Conservation (phyloP, 37 sponge, comb jelly and placozoan species). For the Cladorhizidae sp. region DNA sequence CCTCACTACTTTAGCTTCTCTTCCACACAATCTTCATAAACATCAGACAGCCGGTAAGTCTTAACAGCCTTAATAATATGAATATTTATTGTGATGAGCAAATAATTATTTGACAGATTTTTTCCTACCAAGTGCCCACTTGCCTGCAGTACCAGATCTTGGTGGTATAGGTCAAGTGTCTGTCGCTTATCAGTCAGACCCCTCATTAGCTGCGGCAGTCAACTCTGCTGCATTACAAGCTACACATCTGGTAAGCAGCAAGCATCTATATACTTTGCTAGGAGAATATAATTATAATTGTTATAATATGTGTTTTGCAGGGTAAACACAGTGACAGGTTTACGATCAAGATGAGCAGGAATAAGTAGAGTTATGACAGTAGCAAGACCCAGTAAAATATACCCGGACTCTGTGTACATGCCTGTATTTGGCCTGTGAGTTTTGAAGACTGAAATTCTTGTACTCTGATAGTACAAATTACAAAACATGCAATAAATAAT, state of each 20-base stretch:
- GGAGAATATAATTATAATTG: background rate
- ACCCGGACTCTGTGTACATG: no score
- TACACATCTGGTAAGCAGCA: background rate
- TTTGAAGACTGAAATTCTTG: no score
- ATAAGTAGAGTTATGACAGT: no score
- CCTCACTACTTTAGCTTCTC: background rate
- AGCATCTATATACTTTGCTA: background rate
- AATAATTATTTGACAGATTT: background rate
- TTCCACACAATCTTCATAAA: slow-evolving; percentile 1
- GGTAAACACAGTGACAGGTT: slow-evolving; percentile 7
- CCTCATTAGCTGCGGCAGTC: slow-evolving; percentile 42
- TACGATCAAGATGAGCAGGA: slow-evolving; percentile 14
- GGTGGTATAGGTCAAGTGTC: background rate
- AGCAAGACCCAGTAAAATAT: no score
- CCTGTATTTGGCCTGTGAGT: no score
- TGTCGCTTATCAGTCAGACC: slow-evolving; percentile 17
- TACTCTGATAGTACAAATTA: no score
- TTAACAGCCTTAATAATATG: background rate
- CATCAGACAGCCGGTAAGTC: background rate
- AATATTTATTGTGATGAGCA: background rate
- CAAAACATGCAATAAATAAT: no score
- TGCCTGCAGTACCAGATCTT: slow-evolving; percentile 3
- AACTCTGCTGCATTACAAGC: slow-evolving; percentile 16
- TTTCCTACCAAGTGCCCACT: background rate
- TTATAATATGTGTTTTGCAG: background rate